Evolutionary conservation across 2,113 vertebrate genomes (phyloP).

Genomic region (Elephas maximus): DNA sequence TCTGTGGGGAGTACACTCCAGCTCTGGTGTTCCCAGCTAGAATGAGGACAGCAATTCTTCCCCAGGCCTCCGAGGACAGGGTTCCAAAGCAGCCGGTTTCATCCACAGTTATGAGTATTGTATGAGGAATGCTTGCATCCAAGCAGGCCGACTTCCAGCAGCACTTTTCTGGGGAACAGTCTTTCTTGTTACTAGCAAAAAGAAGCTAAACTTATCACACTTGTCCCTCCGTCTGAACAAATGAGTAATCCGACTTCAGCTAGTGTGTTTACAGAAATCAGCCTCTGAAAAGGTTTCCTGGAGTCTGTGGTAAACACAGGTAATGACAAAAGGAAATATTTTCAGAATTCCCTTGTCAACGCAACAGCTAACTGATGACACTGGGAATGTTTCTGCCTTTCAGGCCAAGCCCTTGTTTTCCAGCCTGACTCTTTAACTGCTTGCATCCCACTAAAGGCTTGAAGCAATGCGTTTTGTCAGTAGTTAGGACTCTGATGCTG

Average conservation of each 20-base stretch:
- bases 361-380: background rate
- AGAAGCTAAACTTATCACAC: background rate
- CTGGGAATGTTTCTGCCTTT: background rate
- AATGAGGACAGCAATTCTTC: background rate
- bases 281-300: conserved; percentile 26
- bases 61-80: background rate
- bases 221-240: conserved; percentile 27
- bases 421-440: background rate
- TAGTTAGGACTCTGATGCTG: background rate
- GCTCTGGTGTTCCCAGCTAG: background rate
- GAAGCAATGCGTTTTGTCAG: background rate
- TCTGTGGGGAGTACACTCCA: background rate
- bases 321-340: conserved; percentile 50
- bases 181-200: conserved; percentile 5
- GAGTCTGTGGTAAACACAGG: conserved; percentile 37
- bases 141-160: background rate
- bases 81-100: background rate
- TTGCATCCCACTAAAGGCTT: background rate
- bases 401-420: background rate
- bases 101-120: background rate
- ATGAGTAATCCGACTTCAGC: conserved; percentile 35
- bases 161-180: background rate
- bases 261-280: conserved; percentile 47
- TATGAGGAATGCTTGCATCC: background rate
- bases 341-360: conserved; percentile 23